These are phyloP conservation scores for Poecile montanus DNA, from an alignment of 2,797 vertebrate species.

Conservation along the genomic window DNA sequence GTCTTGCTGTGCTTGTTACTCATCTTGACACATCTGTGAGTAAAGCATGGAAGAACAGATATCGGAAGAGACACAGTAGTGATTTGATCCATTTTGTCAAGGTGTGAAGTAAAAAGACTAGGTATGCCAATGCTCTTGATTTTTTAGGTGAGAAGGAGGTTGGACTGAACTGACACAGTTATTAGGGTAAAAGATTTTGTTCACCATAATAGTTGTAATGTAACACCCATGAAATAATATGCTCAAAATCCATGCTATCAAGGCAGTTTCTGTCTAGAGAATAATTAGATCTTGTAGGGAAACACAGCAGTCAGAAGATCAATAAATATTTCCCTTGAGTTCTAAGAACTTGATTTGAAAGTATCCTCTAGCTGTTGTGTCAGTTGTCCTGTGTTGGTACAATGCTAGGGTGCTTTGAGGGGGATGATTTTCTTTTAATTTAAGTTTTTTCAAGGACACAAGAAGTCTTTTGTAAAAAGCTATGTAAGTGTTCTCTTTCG, in stretches of 20 bases:
- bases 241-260: neutral
- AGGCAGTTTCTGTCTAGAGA: neutral
- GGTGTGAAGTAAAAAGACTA: neutral
- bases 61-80: neutral
- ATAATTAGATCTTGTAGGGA: neutral
- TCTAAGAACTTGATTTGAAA: neutral
- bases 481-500: neutral
- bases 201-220: neutral
- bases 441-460: neutral
- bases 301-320: neutral
- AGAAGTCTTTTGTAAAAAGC: neutral
- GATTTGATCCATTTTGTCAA: neutral
- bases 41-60: neutral
- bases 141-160: neutral
- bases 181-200: neutral
- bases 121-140: neutral
- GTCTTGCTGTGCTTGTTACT: neutral
- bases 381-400: neutral
- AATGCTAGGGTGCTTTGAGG: neutral
- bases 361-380: neutral
- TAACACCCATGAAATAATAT: neutral
- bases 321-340: neutral
- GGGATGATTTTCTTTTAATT: neutral
- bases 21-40: neutral
- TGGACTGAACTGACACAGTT: neutral